A percentile compares a stretch with the other conserved stretches of the same genome.
Conservation (phyloP, 2,113 vertebrate species). For the Jaculus jaculus region DNA sequence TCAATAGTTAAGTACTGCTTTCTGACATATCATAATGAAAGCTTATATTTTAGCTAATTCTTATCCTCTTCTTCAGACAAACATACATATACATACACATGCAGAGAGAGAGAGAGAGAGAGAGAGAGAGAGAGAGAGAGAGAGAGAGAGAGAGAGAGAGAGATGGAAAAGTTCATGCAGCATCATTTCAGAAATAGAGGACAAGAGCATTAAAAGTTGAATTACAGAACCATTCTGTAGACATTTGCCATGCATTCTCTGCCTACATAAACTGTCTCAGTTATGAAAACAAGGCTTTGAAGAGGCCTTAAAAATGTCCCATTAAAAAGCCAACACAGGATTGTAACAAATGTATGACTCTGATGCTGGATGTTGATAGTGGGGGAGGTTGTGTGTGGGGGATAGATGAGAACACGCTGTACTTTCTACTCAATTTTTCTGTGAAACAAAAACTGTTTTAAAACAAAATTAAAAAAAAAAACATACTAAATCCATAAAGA, state of each 20-base stretch:
- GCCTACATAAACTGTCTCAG: constrained; percentile 24
- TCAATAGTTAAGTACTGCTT: not conserved
- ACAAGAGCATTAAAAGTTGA: constrained; percentile 12
- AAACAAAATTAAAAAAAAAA: constrained; percentile 28
- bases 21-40: constrained; percentile 3
- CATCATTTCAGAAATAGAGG: not conserved
- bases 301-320: constrained; percentile 36
- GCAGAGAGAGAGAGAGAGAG: too few relatives aligned
- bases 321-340: constrained; percentile 37
- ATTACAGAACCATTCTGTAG: constrained; percentile 41
- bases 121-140: too few relatives aligned
- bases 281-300: constrained; percentile 55
- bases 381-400: not conserved
- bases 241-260: constrained; percentile 20
- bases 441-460: not conserved
- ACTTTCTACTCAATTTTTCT: constrained; percentile 13
- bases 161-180: not conserved
- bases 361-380: not conserved
- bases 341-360: constrained; percentile 6
- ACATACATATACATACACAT: too few relatives aligned
- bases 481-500: not conserved
- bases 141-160: too few relatives aligned
- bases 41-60: constrained; percentile 27
- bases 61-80: not conserved
- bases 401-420: constrained; percentile 24